Base-by-base conservation (phyloP, 2,888 invertebrate genomes). In the Eugnorisma glareosa region DNA sequence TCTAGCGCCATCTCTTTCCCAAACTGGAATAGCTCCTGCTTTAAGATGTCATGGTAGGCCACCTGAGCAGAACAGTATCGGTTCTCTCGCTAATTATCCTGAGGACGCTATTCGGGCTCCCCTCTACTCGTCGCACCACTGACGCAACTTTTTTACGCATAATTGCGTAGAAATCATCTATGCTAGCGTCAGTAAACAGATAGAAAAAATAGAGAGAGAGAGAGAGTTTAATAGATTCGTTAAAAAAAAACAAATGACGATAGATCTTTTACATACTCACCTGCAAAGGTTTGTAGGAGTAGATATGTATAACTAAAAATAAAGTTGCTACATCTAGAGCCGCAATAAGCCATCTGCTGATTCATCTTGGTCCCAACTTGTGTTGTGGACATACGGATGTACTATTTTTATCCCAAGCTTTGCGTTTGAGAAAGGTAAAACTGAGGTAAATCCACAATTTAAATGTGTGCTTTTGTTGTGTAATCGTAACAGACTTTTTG, bases 381-480 rank as follows among this genome's bases (percentile, higher is more conserved):
- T 74, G 57, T 68, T 70, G 86, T 85, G 78, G 86, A 79, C 75
- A 75, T 28, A 66, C 40, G 73, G 63, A 73, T 72, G 48, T 76
- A 83, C 69, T 75, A 81, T 76, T 81, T 75, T 76, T 86, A 81
- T 86, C 84, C 76, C 63, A 64, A 71, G 87, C 74, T 88, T 86
- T 80, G 80, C 63, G 70, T 78, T 81, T 86, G 88, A 84, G 71
- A 76, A 84, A 88, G 88, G 86, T 86, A 86, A 79, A 77, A 77
- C 74, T 66, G 43, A 45, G 77, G 82, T 82, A 86, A 77, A 79
- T 66, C 69, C 82, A 73, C 48, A 74, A 71, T 76, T 51, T 51
- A 24, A 51, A 51, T 24, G 51, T 31, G 59, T 18, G 18, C 21
- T 59, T 28, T 59, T 31, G 15, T 72, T 48, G n/a, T 67, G 57